Conservation (phyloP, 2,888 invertebrate species). For the Hypselothyrea guttata region DNA sequence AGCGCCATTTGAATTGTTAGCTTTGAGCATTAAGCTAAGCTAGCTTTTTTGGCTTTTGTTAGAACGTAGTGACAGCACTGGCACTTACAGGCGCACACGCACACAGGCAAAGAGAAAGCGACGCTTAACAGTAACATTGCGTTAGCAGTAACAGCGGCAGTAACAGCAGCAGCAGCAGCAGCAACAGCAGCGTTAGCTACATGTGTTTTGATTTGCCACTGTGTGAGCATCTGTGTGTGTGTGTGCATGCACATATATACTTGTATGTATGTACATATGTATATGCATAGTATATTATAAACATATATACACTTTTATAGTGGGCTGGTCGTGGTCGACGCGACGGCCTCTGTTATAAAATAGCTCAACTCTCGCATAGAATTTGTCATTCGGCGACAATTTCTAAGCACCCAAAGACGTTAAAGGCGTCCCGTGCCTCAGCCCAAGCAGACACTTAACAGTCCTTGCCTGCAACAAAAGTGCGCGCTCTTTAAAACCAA, state of each 20-base stretch:
- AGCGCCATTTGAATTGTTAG: too few species aligned
- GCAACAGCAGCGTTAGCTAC: slow-evolving; percentile 10
- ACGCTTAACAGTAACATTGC: slow-evolving; percentile 37
- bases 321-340: slow-evolving; percentile 40
- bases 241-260: not conserved
- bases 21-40: too few species aligned
- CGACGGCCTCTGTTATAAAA: slow-evolving; percentile 65
- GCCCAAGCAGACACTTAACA: slow-evolving; percentile 5
- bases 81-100: slow-evolving; percentile 14
- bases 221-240: not conserved
- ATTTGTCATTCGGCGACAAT: slow-evolving; percentile 73
- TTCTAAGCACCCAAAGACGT: slow-evolving; percentile 67
- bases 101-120: slow-evolving; percentile 8
- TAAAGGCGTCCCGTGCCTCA: slow-evolving; percentile 44
- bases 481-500: not conserved
- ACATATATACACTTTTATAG: too few species aligned
- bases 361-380: slow-evolving; percentile 56
- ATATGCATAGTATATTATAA: slow-evolving; percentile 7
- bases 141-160: slow-evolving; percentile 19
- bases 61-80: too few species aligned
- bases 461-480: slow-evolving; percentile 32
- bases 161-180: slow-evolving; percentile 8
- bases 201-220: slow-evolving; percentile 9
- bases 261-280: slow-evolving; percentile 7
- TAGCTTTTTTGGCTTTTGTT: too few species aligned